These are phyloP conservation scores for Serilophus lunatus DNA, from an alignment of 2,113 vertebrate species.

Conservation along the genomic window DNA sequence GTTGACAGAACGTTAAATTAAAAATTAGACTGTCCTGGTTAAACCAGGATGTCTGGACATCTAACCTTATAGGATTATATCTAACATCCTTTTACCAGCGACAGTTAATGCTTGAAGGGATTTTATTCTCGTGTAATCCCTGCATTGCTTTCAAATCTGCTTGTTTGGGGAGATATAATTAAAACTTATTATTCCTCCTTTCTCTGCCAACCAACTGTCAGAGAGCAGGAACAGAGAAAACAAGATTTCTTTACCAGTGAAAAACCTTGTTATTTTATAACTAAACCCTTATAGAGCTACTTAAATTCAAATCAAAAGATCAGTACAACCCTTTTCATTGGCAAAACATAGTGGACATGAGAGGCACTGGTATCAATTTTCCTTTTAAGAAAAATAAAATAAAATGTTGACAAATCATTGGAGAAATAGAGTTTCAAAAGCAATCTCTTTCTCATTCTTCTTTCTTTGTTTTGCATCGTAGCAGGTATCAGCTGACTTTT, in stretches of 20 bases:
- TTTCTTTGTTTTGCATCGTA: constrained; percentile 23
- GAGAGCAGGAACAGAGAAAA: constrained; percentile 64
- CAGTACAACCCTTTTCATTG: neutral
- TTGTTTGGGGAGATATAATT: constrained; percentile 74
- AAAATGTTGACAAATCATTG: neutral
- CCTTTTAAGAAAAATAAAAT: neutral
- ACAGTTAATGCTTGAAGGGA: constrained; percentile 68
- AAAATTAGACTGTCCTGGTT: constrained; percentile 64
- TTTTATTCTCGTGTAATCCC: constrained; percentile 64
- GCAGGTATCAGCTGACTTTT: neutral
- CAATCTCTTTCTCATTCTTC: neutral
- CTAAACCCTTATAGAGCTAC: neutral
- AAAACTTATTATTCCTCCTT: constrained; percentile 72
- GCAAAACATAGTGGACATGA: constrained; percentile 22
- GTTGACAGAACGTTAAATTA: constrained; percentile 64
- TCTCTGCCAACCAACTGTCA: constrained; percentile 69
- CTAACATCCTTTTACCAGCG: constrained; percentile 59
- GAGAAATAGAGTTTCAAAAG: constrained; percentile 18
- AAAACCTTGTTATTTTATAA: constrained; percentile 54
- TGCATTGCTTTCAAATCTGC: constrained; percentile 71
- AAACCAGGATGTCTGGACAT: constrained; percentile 60
- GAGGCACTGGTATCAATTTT: neutral
- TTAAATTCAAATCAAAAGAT: constrained; percentile 47
- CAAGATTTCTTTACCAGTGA: constrained; percentile 42
- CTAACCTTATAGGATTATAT: constrained; percentile 68